Base-by-base conservation (phyloP, 2,888 invertebrate species). In the Phoenoteleia sp. region DNA sequence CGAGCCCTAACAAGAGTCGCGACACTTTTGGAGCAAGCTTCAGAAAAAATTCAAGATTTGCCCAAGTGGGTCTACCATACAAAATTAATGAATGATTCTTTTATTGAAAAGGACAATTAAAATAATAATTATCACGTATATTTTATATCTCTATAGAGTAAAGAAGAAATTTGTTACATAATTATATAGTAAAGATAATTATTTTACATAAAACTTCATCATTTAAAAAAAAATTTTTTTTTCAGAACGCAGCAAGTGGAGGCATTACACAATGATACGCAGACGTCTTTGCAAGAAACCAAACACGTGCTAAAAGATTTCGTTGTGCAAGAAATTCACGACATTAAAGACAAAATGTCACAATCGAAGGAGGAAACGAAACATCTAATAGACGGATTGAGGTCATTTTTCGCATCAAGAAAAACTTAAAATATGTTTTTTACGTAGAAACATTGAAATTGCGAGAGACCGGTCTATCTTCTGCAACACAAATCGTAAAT, bases 221-320 rank as follows among this genome's bases (percentile, higher is more conserved):
- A n/a, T n/a, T n/a, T n/a, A n/a, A n/a, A n/a, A n/a, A n/a, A n/a
- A n/a, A n/a, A n/a, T n/a, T n/a, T n/a, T 45, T 45, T 25, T 79
- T 88, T n/a, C 60, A 93, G 93, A 23, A 71, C 86, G 11, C 87
- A 93, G 0, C 95, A 96, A 80, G 92, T 97, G 0, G 94, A 95
- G 75, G 93, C 94, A 11, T 91, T 95, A 33, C 95, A 95, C 83
- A 97, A 97, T 91, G 94, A 95, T 66, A 97, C 97, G 0, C 92
- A 96, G 49, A 94, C 94, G 54, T 94, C 95, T 0, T 87, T 97
- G 47, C 95, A 95, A 72, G 94, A 95, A 54, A 92, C 95, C 3
- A 95, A 95, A 82, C 94, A 94, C 29, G 94, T 95, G 25, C 87
- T 96, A 1, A 92, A 90, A 74, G 92, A 92, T 76, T 80, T 85